Conservation (phyloP, 2,113 vertebrate genomes). For the Cynopterus brachyotis region DNA sequence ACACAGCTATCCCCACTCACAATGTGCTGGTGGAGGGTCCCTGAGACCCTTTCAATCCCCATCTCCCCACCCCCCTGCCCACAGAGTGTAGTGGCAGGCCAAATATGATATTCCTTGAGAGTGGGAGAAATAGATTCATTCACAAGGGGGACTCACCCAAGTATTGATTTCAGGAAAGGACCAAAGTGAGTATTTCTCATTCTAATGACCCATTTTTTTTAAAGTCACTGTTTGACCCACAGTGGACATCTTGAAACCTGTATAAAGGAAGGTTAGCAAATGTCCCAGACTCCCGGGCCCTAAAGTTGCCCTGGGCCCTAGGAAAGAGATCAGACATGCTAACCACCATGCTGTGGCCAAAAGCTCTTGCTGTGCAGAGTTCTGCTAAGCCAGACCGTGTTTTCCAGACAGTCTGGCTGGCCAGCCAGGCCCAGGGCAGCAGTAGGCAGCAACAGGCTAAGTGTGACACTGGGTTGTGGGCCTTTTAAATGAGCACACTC, state of each 20-base stretch:
- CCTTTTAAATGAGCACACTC: background rate
- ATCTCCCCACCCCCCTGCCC: background rate
- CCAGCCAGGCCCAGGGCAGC: background rate
- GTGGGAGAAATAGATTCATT: background rate
- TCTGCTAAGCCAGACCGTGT: slow-evolving; percentile 56
- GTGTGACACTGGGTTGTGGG: slow-evolving; percentile 19
- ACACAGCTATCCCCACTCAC: background rate
- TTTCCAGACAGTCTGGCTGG: slow-evolving; percentile 53
- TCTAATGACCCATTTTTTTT: background rate
- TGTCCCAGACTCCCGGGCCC: background rate
- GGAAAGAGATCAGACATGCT: slow-evolving; percentile 56
- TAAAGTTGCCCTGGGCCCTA: slow-evolving; percentile 32
- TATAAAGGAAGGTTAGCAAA: slow-evolving; percentile 47
- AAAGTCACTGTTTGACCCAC: background rate
- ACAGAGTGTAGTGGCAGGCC: background rate
- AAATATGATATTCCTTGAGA: background rate
- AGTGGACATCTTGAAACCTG: slow-evolving; percentile 19
- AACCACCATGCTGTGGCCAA: slow-evolving; percentile 7
- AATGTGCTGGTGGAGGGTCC: background rate
- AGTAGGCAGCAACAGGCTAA: slow-evolving; percentile 47
- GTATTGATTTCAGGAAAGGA: background rate
- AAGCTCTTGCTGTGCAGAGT: background rate
- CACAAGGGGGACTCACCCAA: background rate
- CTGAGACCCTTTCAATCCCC: background rate
- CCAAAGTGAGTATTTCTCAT: background rate